Evolutionary conservation across 2,888 invertebrate genomes (phyloP).

Genomic region (Ernsta delagoae): DNA sequence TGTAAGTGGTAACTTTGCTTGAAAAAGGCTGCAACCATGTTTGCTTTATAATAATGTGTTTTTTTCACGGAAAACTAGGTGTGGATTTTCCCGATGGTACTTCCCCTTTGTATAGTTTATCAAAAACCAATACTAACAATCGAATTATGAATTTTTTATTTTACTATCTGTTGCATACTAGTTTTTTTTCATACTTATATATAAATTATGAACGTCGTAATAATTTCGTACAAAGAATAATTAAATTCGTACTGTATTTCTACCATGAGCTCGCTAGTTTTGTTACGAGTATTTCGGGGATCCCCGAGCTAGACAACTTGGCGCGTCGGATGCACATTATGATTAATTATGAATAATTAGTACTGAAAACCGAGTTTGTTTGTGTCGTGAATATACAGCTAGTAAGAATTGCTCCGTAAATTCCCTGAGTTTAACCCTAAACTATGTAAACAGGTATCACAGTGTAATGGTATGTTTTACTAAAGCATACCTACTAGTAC

Average conservation of each 20-base stretch:
- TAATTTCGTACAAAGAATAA: constrained; percentile 29
- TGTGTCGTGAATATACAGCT: constrained; percentile 9
- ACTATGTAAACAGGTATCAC: constrained; percentile 9
- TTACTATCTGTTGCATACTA: too few relatives aligned
- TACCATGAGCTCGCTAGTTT: constrained; percentile 40
- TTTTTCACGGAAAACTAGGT: too few relatives aligned
- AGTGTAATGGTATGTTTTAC: background rate
- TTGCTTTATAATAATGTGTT: too few relatives aligned
- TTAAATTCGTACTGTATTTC: constrained; percentile 40
- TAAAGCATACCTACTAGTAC: background rate
- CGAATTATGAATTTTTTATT: too few relatives aligned
- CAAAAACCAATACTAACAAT: too few relatives aligned
- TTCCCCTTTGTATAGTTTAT: too few relatives aligned
- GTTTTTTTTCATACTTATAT: too few relatives aligned
- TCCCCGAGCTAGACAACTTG: constrained; percentile 41
- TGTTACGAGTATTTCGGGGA: constrained; percentile 38
- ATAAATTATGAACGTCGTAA: background rate
- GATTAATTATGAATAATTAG: constrained; percentile 46
- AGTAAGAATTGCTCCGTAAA: background rate
- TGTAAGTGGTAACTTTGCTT: too few relatives aligned
- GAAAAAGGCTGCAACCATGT: too few relatives aligned
- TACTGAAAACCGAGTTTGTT: constrained; percentile 15
- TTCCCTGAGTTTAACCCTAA: background rate
- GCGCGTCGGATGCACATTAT: constrained; percentile 41
- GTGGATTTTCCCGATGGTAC: too few relatives aligned